Evolutionary conservation across 2,888 invertebrate species (phyloP).

Genomic region (Hanleya hanleyi): DNA sequence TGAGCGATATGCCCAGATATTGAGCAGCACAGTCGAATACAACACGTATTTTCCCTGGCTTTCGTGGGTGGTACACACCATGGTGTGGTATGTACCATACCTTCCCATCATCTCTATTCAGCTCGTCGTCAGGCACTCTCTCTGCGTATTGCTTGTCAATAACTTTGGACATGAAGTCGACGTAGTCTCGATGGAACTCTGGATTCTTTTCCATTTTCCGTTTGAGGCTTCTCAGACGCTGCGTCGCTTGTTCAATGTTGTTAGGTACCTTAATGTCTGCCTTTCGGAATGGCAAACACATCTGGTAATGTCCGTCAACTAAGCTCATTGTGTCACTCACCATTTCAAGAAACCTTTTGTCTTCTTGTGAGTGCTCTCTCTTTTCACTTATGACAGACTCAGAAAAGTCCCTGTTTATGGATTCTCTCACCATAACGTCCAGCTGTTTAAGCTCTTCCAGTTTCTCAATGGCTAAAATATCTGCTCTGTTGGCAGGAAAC

Average conservation of each 20-base stretch:
- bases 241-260: conserved; percentile 8
- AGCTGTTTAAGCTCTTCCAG: conserved; percentile 13
- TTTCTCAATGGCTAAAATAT: not conserved
- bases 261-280: conserved; percentile 11
- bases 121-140: not conserved
- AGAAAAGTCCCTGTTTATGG: conserved; percentile 30
- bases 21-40: not conserved
- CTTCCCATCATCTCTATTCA: not conserved
- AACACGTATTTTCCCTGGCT: conserved; percentile 9
- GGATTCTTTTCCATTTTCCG: not conserved
- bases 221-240: conserved; percentile 12
- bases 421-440: conserved; percentile 6
- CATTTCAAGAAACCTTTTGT: conserved; percentile 20
- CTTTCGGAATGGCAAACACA: conserved; percentile 23
- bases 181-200: conserved; percentile 3
- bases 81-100: conserved; percentile 15
- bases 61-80: conserved; percentile 2
- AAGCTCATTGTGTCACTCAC: conserved; percentile 14
- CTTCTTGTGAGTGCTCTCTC: conserved; percentile 24
- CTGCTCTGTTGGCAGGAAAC: conserved; percentile 14
- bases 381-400: conserved; percentile 25
- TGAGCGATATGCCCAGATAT: not conserved
- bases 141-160: conserved; percentile 3
- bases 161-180: conserved; percentile 9
- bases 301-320: conserved; percentile 20